phyloP scores from a whole-genome alignment of 2,797 vertebrate genomes.

The Pantherophis alleghaniensis region DNA sequence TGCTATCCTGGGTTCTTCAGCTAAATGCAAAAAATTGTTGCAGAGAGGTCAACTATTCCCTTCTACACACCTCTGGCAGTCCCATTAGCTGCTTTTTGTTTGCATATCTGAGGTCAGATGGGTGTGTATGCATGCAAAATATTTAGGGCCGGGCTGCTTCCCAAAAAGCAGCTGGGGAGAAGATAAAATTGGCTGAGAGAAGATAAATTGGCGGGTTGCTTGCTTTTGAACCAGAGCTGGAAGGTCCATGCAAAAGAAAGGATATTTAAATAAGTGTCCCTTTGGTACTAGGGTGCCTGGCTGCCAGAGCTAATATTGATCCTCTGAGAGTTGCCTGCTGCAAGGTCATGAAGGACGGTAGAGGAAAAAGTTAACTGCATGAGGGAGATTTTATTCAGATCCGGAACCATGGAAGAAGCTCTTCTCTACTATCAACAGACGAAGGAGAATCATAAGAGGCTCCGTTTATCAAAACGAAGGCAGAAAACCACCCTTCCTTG shows the following conservation, averaged over 20 bases:
- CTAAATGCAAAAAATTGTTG: neutral
- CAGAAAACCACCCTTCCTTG: neutral
- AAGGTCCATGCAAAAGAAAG: neutral
- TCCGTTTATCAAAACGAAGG: neutral
- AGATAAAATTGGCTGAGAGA: neutral
- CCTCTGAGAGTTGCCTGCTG: neutral
- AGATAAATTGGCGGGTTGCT: neutral
- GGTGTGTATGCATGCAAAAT: neutral
- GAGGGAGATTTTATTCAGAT: neutral
- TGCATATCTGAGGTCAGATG: neutral
- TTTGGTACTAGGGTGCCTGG: neutral
- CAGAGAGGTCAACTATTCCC: neutral
- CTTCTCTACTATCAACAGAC: neutral
- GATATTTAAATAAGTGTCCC: neutral
- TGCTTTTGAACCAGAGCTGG: neutral
- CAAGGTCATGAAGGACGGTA: neutral
- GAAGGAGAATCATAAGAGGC: neutral
- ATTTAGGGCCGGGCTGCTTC: neutral
- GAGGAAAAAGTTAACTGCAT: neutral
- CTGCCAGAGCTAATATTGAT: neutral
- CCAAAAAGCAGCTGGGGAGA: neutral
- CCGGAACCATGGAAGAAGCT: neutral
- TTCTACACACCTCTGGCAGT: neutral
- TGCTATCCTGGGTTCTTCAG: neutral
- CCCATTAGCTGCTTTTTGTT: neutral